Conservation (phyloP, 2,888 invertebrate genomes). For the Brachynemurus nebulosus region DNA sequence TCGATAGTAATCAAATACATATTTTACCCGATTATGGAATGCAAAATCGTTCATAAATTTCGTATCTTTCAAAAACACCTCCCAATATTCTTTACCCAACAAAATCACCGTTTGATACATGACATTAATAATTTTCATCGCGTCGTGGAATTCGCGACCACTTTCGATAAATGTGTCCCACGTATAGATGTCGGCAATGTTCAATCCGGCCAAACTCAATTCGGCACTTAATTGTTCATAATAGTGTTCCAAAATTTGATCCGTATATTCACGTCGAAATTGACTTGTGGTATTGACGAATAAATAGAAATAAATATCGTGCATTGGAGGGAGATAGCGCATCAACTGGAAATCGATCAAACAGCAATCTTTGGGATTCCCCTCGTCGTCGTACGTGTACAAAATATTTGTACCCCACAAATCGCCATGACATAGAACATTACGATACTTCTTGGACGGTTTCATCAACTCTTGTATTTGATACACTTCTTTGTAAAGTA, state of each 20-base stretch:
- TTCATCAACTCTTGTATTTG: conserved; percentile 20
- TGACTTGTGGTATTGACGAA: conserved; percentile 37
- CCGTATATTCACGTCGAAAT: conserved; percentile 35
- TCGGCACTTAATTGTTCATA: conserved; percentile 34
- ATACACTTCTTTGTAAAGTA: too few relatives aligned
- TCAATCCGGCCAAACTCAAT: conserved; percentile 25
- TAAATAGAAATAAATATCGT: conserved; percentile 44
- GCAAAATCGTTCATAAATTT: too few relatives aligned
- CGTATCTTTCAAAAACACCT: too few relatives aligned
- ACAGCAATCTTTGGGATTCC: conserved; percentile 39
- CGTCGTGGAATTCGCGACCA: too few relatives aligned
- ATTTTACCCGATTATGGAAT: too few relatives aligned
- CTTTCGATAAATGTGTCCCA: too few relatives aligned
- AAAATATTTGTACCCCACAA: conserved; percentile 50
- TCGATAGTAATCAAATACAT: too few relatives aligned
- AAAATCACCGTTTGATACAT: too few relatives aligned
- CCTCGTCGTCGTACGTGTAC: conserved; percentile 34
- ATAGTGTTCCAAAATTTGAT: conserved; percentile 40
- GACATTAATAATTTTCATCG: too few relatives aligned
- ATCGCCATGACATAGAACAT: conserved; percentile 45
- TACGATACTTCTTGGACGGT: conserved; percentile 29
- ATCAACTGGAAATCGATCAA: conserved; percentile 57
- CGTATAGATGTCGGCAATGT: too few relatives aligned
- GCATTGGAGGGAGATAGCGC: conserved; percentile 47
- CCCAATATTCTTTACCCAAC: too few relatives aligned